A percentile compares a stretch with the other conserved stretches of the same genome.
Evolutionary conservation across 1,140 invertebrate species (phyloP).

Genomic region (Cataglyphis hispanica): DNA sequence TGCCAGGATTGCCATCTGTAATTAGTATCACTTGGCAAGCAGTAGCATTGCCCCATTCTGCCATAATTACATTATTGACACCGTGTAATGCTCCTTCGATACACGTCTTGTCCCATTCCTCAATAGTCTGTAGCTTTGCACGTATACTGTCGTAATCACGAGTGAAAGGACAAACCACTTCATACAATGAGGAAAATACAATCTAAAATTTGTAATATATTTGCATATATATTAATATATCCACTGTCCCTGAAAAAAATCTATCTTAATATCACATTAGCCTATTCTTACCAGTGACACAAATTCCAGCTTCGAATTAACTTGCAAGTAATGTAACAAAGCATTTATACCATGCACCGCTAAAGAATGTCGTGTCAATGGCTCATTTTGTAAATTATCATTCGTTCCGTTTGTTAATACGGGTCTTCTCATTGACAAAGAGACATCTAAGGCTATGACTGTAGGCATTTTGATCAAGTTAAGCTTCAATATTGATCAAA

Average conservation of each 20-base stretch:
- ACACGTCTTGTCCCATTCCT: conserved; percentile 94
- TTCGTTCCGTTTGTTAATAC: conserved; percentile 87
- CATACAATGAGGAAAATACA: conserved; percentile 93
- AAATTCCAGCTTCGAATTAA: conserved; percentile 95
- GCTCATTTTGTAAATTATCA: conserved; percentile 84
- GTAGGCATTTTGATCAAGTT: conserved; percentile 90
- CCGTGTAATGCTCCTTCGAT: conserved; percentile 92
- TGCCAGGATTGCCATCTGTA: conserved; percentile 93
- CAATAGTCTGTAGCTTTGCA: conserved; percentile 90
- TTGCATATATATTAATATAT: conserved; percentile 34
- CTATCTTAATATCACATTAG: not conserved
- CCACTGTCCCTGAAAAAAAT: not conserved
- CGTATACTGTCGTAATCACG: conserved; percentile 94
- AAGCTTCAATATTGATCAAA: not conserved
- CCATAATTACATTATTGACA: conserved; percentile 91
- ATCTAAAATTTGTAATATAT: conserved; percentile 85
- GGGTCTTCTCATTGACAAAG: conserved; percentile 92
- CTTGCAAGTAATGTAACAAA: conserved; percentile 93
- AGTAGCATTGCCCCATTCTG: conserved; percentile 94
- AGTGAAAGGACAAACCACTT: conserved; percentile 93
- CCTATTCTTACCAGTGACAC: conserved; percentile 91
- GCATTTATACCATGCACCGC: conserved; percentile 94
- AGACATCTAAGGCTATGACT: conserved; percentile 92
- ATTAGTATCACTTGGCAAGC: conserved; percentile 93
- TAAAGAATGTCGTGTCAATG: conserved; percentile 89